Evolutionary conservation across 2,888 invertebrate genomes (phyloP).

Genomic region (Anodontia alba): DNA sequence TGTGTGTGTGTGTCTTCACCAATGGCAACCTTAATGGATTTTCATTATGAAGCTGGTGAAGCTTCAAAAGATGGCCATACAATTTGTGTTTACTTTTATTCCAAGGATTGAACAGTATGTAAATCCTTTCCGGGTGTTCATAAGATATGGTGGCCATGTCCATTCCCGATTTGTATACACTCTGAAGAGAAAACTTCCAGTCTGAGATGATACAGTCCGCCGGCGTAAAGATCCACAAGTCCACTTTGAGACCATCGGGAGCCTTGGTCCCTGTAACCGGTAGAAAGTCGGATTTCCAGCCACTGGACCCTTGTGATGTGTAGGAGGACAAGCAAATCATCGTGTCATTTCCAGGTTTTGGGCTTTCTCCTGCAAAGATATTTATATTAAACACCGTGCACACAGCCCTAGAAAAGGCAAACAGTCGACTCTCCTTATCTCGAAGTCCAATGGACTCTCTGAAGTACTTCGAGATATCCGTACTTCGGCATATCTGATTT

Average conservation of each 20-base stretch:
- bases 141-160: slow-evolving; percentile 63
- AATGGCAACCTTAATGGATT: too few species aligned
- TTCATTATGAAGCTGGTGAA: too few species aligned
- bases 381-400: too few species aligned
- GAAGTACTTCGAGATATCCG: too few species aligned
- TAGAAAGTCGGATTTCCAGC: slow-evolving; percentile 67
- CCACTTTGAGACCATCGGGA: slow-evolving; percentile 49
- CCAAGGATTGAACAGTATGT: slow-evolving; percentile 96
- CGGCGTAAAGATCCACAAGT: slow-evolving; percentile 70
- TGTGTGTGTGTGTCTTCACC: too few species aligned
- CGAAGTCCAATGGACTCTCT: too few species aligned
- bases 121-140: slow-evolving; percentile 87
- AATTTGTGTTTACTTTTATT: slow-evolving; percentile 91
- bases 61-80: too few species aligned
- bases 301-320: slow-evolving; percentile 56
- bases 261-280: slow-evolving; percentile 62
- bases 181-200: slow-evolving; percentile 75
- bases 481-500: too few species aligned
- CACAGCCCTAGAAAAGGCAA: not conserved
- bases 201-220: slow-evolving; percentile 71
- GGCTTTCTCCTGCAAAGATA: slow-evolving; percentile 62
- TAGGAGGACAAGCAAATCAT: slow-evolving; percentile 67
- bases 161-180: slow-evolving; percentile 51
- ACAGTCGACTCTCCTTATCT: too few species aligned
- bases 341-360: slow-evolving; percentile 73